These are phyloP conservation scores for Lasioglossum vierecki DNA, from an alignment of 2,888 invertebrate species.

Conservation along the genomic window DNA sequence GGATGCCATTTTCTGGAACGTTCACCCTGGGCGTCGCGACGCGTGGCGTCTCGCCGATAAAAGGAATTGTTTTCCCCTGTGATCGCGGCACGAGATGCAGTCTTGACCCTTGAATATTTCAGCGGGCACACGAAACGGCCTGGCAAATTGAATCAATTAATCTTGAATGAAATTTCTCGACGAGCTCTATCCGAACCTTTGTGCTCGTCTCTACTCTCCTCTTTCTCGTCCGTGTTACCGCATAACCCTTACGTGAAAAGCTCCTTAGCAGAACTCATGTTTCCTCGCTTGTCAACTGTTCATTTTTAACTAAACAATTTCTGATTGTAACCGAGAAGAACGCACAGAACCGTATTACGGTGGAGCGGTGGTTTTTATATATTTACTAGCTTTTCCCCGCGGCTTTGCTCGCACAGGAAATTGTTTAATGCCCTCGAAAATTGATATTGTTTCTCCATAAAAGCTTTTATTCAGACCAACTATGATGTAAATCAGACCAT, in stretches of 20 bases:
- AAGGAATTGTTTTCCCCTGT: not conserved
- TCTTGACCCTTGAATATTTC: not conserved
- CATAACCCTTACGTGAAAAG: not conserved
- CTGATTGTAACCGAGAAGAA: not conserved
- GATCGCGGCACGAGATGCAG: not conserved
- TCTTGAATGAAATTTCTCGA: conserved; percentile 4
- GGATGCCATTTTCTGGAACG: conserved; percentile 11
- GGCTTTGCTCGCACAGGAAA: no score
- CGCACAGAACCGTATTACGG: no score
- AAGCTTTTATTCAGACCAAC: no score
- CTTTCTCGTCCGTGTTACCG: not conserved
- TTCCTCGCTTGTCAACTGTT: not conserved
- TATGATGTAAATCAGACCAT: no score
- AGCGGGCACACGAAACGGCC: conserved; percentile 3
- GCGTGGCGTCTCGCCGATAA: not conserved
- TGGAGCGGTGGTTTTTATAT: no score
- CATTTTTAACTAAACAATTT: not conserved
- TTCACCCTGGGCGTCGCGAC: not conserved
- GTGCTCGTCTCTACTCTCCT: no score
- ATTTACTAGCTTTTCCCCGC: no score
- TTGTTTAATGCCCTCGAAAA: no score
- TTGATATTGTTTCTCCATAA: no score
- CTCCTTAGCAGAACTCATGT: not conserved
- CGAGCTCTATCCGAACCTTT: not conserved
- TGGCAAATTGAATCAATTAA: not conserved